Conservation (phyloP, 2,888 invertebrate species). For the Tachina grossa region DNA sequence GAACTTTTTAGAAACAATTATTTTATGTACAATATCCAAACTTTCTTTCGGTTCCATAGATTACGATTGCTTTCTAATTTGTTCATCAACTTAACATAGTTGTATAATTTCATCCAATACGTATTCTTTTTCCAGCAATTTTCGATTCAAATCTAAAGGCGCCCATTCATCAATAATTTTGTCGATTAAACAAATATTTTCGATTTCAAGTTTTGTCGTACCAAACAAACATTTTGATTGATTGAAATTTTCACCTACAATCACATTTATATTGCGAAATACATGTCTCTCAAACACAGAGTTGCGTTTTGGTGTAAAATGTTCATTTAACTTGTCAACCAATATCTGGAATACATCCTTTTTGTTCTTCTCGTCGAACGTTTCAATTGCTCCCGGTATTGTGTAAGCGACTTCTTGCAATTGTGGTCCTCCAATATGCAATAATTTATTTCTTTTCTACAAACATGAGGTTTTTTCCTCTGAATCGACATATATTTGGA, state of each 20-base stretch:
- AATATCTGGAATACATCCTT: constrained; percentile 57
- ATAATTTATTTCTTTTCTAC: constrained; percentile 54
- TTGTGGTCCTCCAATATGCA: constrained; percentile 47
- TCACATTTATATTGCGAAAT: constrained; percentile 49
- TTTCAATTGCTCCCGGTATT: constrained; percentile 49
- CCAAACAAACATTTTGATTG: too few species aligned
- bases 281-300: constrained; percentile 50
- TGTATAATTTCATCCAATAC: too few species aligned
- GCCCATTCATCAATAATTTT: too few species aligned
- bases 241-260: constrained; percentile 50
- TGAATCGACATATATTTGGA: constrained; percentile 53
- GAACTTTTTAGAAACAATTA: too few species aligned
- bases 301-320: constrained; percentile 50
- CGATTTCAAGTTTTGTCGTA: too few species aligned
- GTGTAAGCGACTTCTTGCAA: constrained; percentile 58
- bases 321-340: constrained; percentile 31
- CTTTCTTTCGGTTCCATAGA: too few species aligned
- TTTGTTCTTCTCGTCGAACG: constrained; percentile 39
- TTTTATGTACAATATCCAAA: too few species aligned
- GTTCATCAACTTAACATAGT: too few species aligned
- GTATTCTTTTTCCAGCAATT: too few species aligned
- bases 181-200: too few species aligned
- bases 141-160: too few species aligned
- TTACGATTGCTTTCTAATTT: too few species aligned
- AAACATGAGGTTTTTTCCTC: constrained; percentile 58